Percentiles rank a stretch among this genome's conserved stretches.
Evolutionary conservation across 1,140 invertebrate genomes (phyloP).

Genomic region (Pristionchus pacificus): DNA sequence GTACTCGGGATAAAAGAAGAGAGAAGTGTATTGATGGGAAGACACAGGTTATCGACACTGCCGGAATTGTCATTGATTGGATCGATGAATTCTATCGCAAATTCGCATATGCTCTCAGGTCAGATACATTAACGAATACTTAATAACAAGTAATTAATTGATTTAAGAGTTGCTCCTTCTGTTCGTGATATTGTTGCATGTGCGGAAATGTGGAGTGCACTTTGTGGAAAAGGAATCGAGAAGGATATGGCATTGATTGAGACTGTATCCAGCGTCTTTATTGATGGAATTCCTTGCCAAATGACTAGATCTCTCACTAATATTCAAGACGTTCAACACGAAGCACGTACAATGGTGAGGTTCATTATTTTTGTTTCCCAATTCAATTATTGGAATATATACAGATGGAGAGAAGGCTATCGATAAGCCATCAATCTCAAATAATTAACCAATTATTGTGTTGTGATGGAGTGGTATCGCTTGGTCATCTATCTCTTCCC

Average conservation of each 20-base stretch:
- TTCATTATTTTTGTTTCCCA: too few species aligned
- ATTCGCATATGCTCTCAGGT: conserved; percentile 42
- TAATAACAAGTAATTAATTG: conserved; percentile 9
- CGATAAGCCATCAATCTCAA: too few species aligned
- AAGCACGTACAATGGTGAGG: conserved; percentile 26
- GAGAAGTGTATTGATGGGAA: too few species aligned
- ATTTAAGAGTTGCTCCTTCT: conserved; percentile 65
- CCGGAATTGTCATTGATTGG: conserved; percentile 72
- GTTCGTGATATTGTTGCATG: conserved; percentile 87
- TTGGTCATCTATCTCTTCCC: conserved; percentile 32
- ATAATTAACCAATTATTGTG: too few species aligned
- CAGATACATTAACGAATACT: conserved; percentile 55
- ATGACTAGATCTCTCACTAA: conserved; percentile 31
- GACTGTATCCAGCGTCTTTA: conserved; percentile 68
- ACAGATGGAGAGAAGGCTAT: too few species aligned
- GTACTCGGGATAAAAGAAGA: too few species aligned
- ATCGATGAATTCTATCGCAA: conserved; percentile 70
- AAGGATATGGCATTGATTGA: too few species aligned
- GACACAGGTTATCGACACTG: too few species aligned
- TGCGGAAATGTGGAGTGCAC: conserved; percentile 64
- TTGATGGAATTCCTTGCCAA: conserved; percentile 34
- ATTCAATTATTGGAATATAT: too few species aligned
- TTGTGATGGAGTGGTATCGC: too few species aligned
- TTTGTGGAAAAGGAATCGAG: conserved; percentile 72
- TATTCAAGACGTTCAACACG: conserved; percentile 8